phyloP scores from a whole-genome alignment of 2,797 vertebrate genomes.

The Cygnus olor region DNA sequence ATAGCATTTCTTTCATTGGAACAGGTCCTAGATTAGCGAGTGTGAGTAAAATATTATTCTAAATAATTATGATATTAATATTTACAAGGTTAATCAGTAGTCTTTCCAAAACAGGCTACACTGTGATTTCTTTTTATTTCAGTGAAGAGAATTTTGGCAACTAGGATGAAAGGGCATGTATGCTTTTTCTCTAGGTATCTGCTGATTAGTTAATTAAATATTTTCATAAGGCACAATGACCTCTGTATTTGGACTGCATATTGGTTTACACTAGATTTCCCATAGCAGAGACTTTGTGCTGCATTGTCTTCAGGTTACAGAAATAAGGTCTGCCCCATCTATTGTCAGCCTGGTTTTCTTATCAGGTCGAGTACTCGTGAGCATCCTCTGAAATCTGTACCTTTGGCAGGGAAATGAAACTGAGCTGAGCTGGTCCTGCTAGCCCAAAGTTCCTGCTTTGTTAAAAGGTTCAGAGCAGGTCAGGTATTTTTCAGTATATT shows the following conservation, averaged over 20 bases:
- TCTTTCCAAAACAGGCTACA: slow-evolving; percentile 34
- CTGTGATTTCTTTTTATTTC: slow-evolving; percentile 38
- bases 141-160: not conserved
- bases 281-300: not conserved
- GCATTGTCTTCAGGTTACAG: not conserved
- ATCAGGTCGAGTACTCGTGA: not conserved
- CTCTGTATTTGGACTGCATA: not conserved
- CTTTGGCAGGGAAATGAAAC: slow-evolving; percentile 2
- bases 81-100: slow-evolving; percentile 16
- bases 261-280: slow-evolving; percentile 40
- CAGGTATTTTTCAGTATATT: slow-evolving; percentile 76
- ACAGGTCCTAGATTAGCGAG: not conserved
- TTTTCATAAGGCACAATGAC: slow-evolving; percentile 41
- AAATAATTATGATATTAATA: slow-evolving; percentile 34
- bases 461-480: slow-evolving; percentile 74
- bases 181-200: slow-evolving; percentile 56
- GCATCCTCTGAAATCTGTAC: slow-evolving; percentile 2
- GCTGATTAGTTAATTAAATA: slow-evolving; percentile 60
- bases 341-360: not conserved
- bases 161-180: slow-evolving; percentile 32
- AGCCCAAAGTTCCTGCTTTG: slow-evolving; percentile 63
- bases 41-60: slow-evolving; percentile 58
- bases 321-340: not conserved
- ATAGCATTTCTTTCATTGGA: not conserved
- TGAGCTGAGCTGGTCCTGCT: slow-evolving; percentile 16